phyloP scores from a whole-genome alignment of 2,113 vertebrate genomes.

The Cettia cetti region DNA sequence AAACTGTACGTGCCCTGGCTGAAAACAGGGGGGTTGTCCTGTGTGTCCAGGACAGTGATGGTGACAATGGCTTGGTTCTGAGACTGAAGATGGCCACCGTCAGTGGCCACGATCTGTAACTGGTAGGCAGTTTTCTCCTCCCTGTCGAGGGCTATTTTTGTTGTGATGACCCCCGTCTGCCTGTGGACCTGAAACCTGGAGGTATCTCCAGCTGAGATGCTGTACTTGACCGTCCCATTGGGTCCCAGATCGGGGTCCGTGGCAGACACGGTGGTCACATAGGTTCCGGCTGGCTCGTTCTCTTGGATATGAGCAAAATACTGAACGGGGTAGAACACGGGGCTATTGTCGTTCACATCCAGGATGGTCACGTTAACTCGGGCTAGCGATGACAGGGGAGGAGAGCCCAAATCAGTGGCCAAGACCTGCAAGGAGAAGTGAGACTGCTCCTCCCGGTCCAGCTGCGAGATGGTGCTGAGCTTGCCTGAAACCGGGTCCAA shows the following conservation, averaged over 20 bases:
- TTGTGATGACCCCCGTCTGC: slow-evolving; percentile 86
- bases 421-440: slow-evolving; percentile 81
- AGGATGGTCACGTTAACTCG: slow-evolving; percentile 85
- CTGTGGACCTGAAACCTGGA: slow-evolving; percentile 87
- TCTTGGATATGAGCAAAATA: slow-evolving; percentile 96
- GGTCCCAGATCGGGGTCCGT: slow-evolving; percentile 87
- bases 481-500: slow-evolving; percentile 84
- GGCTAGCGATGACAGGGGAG: slow-evolving; percentile 81
- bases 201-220: slow-evolving; percentile 88
- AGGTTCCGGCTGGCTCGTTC: slow-evolving; percentile 89
- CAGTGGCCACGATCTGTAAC: slow-evolving; percentile 86
- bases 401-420: slow-evolving; percentile 85
- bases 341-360: slow-evolving; percentile 95
- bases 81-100: slow-evolving; percentile 86
- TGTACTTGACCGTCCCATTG: slow-evolving; percentile 90
- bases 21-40: slow-evolving; percentile 93
- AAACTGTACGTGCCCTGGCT: slow-evolving; percentile 89
- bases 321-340: slow-evolving; percentile 92
- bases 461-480: slow-evolving; percentile 78
- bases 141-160: slow-evolving; percentile 87
- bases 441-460: slow-evolving; percentile 89
- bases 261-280: slow-evolving; percentile 86
- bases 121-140: slow-evolving; percentile 94
- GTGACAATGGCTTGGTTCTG: slow-evolving; percentile 91
- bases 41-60: slow-evolving; percentile 91